Evolutionary conservation across 2,797 vertebrate genomes (phyloP), one percentile per base, ranked within the genome.

Genomic region (Acrossocheilus fasciatus): DNA sequence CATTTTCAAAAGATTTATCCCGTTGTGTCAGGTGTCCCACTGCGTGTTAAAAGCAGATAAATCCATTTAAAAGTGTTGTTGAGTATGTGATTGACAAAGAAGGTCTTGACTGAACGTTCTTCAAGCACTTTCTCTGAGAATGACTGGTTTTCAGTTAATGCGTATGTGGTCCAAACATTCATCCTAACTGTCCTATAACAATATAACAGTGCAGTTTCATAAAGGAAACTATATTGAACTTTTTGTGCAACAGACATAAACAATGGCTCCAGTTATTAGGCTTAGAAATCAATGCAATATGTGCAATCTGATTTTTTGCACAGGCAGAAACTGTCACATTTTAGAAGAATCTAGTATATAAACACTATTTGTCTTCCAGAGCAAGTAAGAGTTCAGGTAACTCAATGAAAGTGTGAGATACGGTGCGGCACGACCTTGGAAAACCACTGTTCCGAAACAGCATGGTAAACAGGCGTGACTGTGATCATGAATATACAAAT

Each of bases 401-500:
- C 34, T 57, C 59, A 76, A 82, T 89, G 86, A 15, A 34, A 66
- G 34, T 68, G 64, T 9, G 6, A 87, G 68, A 76, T 79, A 89
- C 79, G 89, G 12, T 54, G 70, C 69, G 68, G 68, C 1, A 91
- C 94, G 94, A 95, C 95, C 94, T 96, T 96, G 81, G 94, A 93
- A 95, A 95, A 93, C 91, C 93, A 92, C 94, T 94, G 95, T 95
- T 96, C 95, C 94, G 95, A 34, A 66, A 96, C 95, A 94, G 94
- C 94, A 95, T 94, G 93, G 94, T 96, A 96, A 95, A 96, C 95
- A 86, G 84, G 88, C 91, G 79, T 86, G 87, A 94, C 94, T 94
- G 94, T 95, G 95, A 96, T 64, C 70, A 47, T 74, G 54, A 62
- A 83, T 74, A 75, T 66, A 50, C 57, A 66, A 66, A 45, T 4